Percentiles rank a stretch among this genome's conserved stretches.
phyloP scores from a whole-genome alignment of 2,113 vertebrate species.

The Phasianus colchicus region DNA sequence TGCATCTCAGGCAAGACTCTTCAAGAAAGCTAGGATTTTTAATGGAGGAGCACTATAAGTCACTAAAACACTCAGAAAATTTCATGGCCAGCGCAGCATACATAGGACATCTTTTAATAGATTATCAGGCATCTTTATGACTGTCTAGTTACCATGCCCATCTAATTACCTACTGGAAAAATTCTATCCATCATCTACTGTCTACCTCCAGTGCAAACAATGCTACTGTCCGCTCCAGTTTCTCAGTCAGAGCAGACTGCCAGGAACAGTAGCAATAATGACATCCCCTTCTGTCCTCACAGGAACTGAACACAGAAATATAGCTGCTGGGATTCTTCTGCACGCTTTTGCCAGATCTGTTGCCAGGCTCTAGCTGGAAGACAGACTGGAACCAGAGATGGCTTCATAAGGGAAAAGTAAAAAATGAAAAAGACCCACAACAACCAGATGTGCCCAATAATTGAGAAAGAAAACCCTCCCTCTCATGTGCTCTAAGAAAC shows the following conservation, averaged over 20 bases:
- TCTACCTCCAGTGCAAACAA: neutral
- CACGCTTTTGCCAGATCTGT: neutral
- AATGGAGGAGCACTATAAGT: neutral
- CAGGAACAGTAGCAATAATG: conserved; percentile 55
- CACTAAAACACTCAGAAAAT: neutral
- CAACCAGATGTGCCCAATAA: neutral
- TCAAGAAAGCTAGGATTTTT: neutral
- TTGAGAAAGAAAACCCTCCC: neutral
- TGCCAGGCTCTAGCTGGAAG: conserved; percentile 27
- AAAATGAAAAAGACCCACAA: neutral
- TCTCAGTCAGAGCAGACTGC: conserved; percentile 26
- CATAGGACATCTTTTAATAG: neutral
- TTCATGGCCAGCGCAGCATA: neutral
- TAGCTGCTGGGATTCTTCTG: conserved; percentile 14
- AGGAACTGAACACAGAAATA: conserved; percentile 40
- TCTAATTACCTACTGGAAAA: conserved; percentile 38
- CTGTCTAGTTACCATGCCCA: conserved; percentile 32
- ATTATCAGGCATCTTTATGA: conserved; percentile 23
- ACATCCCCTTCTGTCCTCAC: conserved; percentile 42
- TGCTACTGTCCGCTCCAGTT: neutral
- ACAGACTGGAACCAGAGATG: neutral
- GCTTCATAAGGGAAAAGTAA: neutral
- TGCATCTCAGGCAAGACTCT: neutral
- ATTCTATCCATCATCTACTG: neutral
- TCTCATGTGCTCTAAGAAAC: neutral